Evolutionary conservation across 2,797 vertebrate species (phyloP).

Genomic region (Vultur gryphus): DNA sequence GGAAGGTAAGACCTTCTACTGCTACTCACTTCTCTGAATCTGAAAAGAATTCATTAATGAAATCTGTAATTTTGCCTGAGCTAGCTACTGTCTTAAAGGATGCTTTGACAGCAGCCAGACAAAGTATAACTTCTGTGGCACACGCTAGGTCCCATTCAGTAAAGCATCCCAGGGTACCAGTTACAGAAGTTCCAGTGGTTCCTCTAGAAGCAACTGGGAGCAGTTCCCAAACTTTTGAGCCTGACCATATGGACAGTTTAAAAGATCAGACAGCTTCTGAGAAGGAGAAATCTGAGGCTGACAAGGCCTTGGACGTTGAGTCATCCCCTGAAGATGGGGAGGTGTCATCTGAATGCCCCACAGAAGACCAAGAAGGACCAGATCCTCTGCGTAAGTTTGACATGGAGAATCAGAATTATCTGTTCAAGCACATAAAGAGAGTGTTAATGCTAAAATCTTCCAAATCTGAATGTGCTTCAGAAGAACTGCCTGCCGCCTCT

Average conservation of each 20-base stretch:
- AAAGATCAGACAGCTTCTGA: neutral
- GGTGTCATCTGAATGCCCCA: neutral
- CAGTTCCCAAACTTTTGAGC: neutral
- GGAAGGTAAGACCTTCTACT: constrained; percentile 56
- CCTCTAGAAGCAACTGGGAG: neutral
- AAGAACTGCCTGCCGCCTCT: neutral
- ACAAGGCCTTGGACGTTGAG: neutral
- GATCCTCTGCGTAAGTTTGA: constrained; percentile 31
- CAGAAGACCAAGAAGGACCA: constrained; percentile 12
- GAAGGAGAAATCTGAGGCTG: neutral
- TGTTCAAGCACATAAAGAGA: constrained; percentile 50
- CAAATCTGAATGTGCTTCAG: neutral
- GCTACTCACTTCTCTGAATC: constrained; percentile 30
- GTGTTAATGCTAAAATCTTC: constrained; percentile 25
- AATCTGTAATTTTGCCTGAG: constrained; percentile 50
- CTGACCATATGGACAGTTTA: neutral
- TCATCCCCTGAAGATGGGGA: neutral
- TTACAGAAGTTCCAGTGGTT: constrained; percentile 31
- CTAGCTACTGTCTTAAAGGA: constrained; percentile 50
- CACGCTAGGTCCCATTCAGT: neutral
- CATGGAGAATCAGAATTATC: constrained; percentile 16
- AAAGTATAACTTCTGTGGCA: constrained; percentile 2
- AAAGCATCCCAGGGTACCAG: neutral
- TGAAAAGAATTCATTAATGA: constrained; percentile 46
- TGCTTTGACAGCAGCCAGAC: constrained; percentile 27